These are phyloP conservation scores for Patagioenas fasciata DNA, from an alignment of 2,113 vertebrate species.

Conservation along the genomic window DNA sequence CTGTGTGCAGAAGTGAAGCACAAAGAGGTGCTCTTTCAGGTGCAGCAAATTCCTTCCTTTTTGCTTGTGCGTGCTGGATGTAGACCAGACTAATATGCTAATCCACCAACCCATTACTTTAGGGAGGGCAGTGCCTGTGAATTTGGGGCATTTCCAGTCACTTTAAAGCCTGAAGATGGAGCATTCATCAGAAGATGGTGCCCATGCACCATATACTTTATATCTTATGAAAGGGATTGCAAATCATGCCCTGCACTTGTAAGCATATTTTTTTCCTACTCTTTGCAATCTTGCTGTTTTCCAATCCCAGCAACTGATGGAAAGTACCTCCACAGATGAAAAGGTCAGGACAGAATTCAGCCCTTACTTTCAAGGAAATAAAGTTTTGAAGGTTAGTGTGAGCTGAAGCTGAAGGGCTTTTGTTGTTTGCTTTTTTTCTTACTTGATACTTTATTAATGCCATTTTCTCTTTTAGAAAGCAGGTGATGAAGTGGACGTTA, in stretches of 20 bases:
- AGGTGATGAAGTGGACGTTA: constrained; percentile 73
- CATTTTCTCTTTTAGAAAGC: constrained; percentile 74
- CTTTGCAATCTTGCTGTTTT: background rate
- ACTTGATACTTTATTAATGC: constrained; percentile 20
- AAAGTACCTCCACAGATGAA: background rate
- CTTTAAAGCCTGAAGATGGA: constrained; percentile 7
- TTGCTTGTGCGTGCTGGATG: background rate
- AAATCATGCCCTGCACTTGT: background rate
- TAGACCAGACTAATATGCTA: background rate
- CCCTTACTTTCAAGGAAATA: background rate
- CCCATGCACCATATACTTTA: constrained; percentile 2
- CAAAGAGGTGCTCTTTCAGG: constrained; percentile 11
- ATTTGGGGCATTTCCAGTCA: constrained; percentile 14
- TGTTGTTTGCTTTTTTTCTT: constrained; percentile 7
- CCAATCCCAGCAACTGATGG: background rate
- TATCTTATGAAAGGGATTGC: background rate
- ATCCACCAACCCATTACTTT: background rate
- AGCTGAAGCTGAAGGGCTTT: background rate
- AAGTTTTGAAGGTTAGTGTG: background rate
- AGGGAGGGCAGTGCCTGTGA: background rate
- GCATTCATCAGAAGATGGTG: constrained; percentile 16
- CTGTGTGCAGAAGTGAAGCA: background rate
- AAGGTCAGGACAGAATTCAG: background rate
- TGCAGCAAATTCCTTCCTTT: constrained; percentile 28
- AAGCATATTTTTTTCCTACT: background rate